Conservation (phyloP, 2,797 vertebrate genomes). For the Etheostoma perlongum region DNA sequence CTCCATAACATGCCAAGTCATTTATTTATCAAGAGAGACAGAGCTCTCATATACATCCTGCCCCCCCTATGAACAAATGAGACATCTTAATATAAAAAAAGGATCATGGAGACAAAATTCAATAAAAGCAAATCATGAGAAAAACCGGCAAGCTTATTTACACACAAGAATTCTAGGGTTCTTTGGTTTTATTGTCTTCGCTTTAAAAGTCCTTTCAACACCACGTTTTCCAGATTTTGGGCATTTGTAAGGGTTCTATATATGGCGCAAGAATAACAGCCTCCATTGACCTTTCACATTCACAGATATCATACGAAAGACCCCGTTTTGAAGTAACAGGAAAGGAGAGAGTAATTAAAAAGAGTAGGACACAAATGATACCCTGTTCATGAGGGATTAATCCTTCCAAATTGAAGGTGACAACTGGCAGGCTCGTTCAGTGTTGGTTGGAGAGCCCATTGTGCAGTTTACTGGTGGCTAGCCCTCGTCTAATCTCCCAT, state of each 20-base stretch:
- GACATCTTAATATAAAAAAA: slow-evolving; percentile 12
- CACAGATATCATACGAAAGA: slow-evolving; percentile 32
- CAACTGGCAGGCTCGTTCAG: slow-evolving; percentile 67
- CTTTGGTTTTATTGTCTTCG: background rate
- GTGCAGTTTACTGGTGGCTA: slow-evolving; percentile 72
- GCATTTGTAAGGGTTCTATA: slow-evolving; percentile 10
- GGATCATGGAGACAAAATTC: background rate
- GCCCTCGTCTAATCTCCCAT: slow-evolving; percentile 86
- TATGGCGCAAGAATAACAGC: slow-evolving; percentile 41
- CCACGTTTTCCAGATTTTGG: background rate
- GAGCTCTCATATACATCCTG: background rate
- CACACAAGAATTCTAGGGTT: background rate
- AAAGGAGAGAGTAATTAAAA: slow-evolving; percentile 52
- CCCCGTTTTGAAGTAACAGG: slow-evolving; percentile 3
- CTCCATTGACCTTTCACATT: slow-evolving; percentile 27
- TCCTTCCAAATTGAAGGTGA: slow-evolving; percentile 72
- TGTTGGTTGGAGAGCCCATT: slow-evolving; percentile 68
- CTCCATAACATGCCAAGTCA: slow-evolving; percentile 9
- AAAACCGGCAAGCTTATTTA: background rate
- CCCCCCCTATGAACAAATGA: background rate
- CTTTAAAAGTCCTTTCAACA: slow-evolving; percentile 8
- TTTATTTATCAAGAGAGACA: slow-evolving; percentile 19
- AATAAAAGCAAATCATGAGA: slow-evolving; percentile 9
- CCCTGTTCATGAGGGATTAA: slow-evolving; percentile 61
- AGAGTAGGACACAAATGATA: slow-evolving; percentile 59